phyloP scores from a whole-genome alignment of 2,888 invertebrate species.

The Dorcus parallelipipedus region DNA sequence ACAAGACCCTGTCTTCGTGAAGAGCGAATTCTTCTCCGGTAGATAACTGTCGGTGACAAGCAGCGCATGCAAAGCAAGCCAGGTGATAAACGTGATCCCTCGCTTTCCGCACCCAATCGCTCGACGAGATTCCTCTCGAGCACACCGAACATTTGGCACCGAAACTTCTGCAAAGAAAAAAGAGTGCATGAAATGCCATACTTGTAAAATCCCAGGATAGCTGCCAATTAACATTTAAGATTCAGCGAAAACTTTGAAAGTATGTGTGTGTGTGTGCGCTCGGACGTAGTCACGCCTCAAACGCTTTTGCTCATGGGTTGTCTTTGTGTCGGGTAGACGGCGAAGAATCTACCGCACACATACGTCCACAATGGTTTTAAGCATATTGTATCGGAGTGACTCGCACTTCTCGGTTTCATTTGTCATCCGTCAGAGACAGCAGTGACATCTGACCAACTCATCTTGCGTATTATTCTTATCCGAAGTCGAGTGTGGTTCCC shows the following conservation, averaged over 20 bases:
- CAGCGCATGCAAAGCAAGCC: slow-evolving; percentile 98
- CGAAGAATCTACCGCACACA: slow-evolving; percentile 34
- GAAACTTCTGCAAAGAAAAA: slow-evolving; percentile 70
- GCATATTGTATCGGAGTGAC: slow-evolving; percentile 43
- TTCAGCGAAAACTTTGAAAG: not conserved
- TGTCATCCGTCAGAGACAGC: slow-evolving; percentile 45
- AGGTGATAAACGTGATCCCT: slow-evolving; percentile 93
- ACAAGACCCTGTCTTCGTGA: slow-evolving; percentile 90
- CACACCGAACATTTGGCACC: slow-evolving; percentile 97
- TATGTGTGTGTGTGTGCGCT: not conserved
- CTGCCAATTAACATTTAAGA: not conserved
- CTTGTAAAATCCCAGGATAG: no score
- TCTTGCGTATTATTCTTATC: slow-evolving; percentile 30
- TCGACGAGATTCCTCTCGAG: slow-evolving; percentile 85
- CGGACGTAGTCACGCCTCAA: not conserved
- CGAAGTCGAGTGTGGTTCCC: slow-evolving; percentile 31
- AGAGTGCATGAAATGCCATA: no score
- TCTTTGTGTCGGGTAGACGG: slow-evolving; percentile 2
- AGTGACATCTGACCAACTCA: slow-evolving; percentile 49
- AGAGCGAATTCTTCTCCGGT: slow-evolving; percentile 97
- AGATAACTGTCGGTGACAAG: slow-evolving; percentile 87
- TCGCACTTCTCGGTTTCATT: slow-evolving; percentile 46
- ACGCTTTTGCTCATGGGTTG: not conserved
- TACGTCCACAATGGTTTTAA: slow-evolving; percentile 34
- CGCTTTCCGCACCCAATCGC: slow-evolving; percentile 97